Base-by-base conservation (phyloP, 2,797 vertebrate species). In the Karalla daura region DNA sequence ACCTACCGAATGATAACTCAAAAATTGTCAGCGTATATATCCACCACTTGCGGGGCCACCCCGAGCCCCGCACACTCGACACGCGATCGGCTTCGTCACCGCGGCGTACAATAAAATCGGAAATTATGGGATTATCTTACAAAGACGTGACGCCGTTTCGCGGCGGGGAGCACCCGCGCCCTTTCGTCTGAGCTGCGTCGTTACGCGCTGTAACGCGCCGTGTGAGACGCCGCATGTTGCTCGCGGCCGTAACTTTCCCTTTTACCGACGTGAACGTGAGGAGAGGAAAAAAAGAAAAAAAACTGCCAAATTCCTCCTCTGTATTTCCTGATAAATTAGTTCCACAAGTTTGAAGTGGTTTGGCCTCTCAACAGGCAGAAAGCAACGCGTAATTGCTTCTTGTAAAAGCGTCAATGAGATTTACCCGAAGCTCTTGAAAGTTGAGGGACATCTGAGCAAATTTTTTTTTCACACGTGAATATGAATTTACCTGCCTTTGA, bases 1-100 rank as follows among this genome's bases (percentile, higher is more conserved):
- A 82, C 82, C 85, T 85, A 78, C 39, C 75, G 83, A 87, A 85
- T 86, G 76, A 88, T 90, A 81, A 87, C 86, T 91, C 84, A 80
- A 59, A n/a, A 75, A 80, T 88, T 85, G 83, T 84, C 80, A 72
- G 79, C 61, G n/a, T n/a, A 74, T 83, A 76, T 80, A 78, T 83
- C 78, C 55, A 52, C 65, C 80, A 81, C 78, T n/a, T 83, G 55
- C 67, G 14, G 74, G 78, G 64, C 76, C 73, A 52, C 73, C 66
- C 62, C 44, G 4, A 81, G 70, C 78, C n/a, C n/a, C n/a, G 23
- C 66, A 74, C 74, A 56, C 39, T 13, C 52, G 54, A n/a, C n/a
- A n/a, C n/a, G n/a, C n/a, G 63, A 39, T 53, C 40, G 35, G 45
- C 70, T 40, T 6, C 9, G 0, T 60, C 47, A 52, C 60, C 71